Evolutionary conservation across 2,888 invertebrate species (phyloP).

Genomic region (Hydraecia micacea): DNA sequence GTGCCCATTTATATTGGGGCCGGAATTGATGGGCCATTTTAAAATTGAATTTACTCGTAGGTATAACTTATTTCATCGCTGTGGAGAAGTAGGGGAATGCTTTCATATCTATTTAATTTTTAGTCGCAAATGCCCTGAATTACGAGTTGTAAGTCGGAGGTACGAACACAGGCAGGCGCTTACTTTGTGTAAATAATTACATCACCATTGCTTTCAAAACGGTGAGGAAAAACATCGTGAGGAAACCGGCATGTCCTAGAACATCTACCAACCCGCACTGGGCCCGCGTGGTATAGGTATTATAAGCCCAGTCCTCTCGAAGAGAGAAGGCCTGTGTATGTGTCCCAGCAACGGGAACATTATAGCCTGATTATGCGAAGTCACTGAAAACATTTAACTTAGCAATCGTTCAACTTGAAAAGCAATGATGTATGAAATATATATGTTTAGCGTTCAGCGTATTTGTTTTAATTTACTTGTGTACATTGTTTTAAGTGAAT

Average conservation of each 20-base stretch:
- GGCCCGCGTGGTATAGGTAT: background rate
- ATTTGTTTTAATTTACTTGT: slow-evolving; percentile 20
- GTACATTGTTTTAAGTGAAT: slow-evolving; percentile 2
- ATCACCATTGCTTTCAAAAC: too few relatives aligned
- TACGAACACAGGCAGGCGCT: too few relatives aligned
- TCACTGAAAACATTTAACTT: background rate
- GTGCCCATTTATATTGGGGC: slow-evolving; percentile 6
- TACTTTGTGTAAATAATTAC: too few relatives aligned
- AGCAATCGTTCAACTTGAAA: background rate
- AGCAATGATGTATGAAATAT: background rate
- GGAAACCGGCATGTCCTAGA: too few relatives aligned
- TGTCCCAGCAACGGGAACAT: background rate
- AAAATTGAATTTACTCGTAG: slow-evolving; percentile 2
- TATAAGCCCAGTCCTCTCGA: background rate
- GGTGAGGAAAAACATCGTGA: too few relatives aligned
- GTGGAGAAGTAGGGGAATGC: background rate
- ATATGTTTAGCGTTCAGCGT: background rate
- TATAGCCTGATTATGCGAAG: background rate
- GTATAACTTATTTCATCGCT: background rate
- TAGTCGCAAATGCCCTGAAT: too few relatives aligned
- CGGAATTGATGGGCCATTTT: background rate
- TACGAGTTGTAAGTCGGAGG: too few relatives aligned
- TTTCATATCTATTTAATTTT: background rate
- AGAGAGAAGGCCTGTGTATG: background rate
- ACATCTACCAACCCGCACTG: background rate